phyloP scores from a whole-genome alignment of 2,888 invertebrate species.

The Lomographa bimaculata region DNA sequence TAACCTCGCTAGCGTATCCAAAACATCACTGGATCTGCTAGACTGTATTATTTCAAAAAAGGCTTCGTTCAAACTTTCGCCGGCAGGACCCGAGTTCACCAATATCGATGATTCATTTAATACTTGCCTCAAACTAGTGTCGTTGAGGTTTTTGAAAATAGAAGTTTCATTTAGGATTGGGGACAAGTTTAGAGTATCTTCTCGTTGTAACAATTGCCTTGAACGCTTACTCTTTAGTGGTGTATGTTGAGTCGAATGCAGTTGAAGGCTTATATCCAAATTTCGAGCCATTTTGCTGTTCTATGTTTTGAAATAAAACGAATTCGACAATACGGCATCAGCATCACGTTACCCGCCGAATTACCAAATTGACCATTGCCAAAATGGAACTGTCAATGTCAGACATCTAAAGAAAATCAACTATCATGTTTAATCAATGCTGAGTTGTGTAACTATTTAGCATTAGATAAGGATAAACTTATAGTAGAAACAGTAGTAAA shows the following conservation, averaged over 20 bases:
- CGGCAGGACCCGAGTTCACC: constrained; percentile 53
- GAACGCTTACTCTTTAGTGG: constrained; percentile 63
- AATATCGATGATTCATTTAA: constrained; percentile 71
- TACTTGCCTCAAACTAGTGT: constrained; percentile 71
- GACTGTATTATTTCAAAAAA: constrained; percentile 77
- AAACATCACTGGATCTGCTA: constrained; percentile 76
- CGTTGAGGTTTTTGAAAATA: constrained; percentile 72
- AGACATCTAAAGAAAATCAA: no score
- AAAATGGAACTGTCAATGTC: no score
- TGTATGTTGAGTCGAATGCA: constrained; percentile 66
- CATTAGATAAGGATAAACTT: no score
- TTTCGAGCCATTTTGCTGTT: constrained; percentile 34
- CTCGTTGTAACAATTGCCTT: constrained; percentile 60
- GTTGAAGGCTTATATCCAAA: constrained; percentile 56
- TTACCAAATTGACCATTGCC: no score
- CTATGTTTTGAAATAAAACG: neutral
- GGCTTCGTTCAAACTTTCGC: constrained; percentile 66
- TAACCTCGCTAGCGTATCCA: constrained; percentile 85
- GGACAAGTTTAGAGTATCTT: constrained; percentile 72
- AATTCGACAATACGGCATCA: constrained; percentile 2
- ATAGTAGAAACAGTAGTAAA: no score
- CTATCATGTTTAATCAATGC: no score
- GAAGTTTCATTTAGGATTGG: constrained; percentile 77
- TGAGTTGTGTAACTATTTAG: no score
- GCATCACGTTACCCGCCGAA: constrained; percentile 6